Evolutionary conservation across 2,113 vertebrate genomes (phyloP), one percentile per base, ranked within the genome.

Genomic region (Pterocles orientalis): DNA sequence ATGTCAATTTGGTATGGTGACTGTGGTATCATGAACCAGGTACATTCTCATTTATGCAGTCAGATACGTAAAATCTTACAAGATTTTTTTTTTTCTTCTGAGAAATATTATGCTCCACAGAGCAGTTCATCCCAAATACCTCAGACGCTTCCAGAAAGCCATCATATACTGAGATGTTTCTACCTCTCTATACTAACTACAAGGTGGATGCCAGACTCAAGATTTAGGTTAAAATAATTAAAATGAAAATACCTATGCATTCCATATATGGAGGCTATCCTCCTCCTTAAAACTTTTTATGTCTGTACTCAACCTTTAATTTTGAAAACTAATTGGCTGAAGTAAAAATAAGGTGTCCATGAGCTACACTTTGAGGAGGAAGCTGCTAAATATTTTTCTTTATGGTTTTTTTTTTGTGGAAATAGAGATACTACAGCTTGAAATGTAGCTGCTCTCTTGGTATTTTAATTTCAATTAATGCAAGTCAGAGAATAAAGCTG

Each of bases 1-100:
- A 2, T 56, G 14, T 64, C 58, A 28, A 41, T 82, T 70, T 0
- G 0, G 3, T 73, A 41, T 25, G 13, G 10, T 36, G 33, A 18
- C 1, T 23, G 36, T 48, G 18, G 12, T 36, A 33, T 5, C 3
- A 34, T 36, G 14, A 53, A 18, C 17, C 60, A 68, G 19, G 5
- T 60, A 64, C 56, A n/a, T 36, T 43, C 23, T 72, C 26, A 65
- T 43, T 70, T 71, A 43, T 43, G 14, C 28, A 31, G n/a, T 48
- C 12, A 47, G 20, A 56, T 19, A 66, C 15, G 51, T 75, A 50
- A 79, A 94, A 51, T 33, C 12, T 20, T 41, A 24, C 3, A 11
- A 43, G 34, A 61, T 25, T 75, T 18, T 7, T 13, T 60, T 79
- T 69, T 60, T 68, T 41, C 7, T 41, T 20, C 43, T 18, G 29